Evolutionary conservation across 53 echinoderm and acorn worm genomes (phyloP).

Genomic region (Zoroaster sp.): DNA sequence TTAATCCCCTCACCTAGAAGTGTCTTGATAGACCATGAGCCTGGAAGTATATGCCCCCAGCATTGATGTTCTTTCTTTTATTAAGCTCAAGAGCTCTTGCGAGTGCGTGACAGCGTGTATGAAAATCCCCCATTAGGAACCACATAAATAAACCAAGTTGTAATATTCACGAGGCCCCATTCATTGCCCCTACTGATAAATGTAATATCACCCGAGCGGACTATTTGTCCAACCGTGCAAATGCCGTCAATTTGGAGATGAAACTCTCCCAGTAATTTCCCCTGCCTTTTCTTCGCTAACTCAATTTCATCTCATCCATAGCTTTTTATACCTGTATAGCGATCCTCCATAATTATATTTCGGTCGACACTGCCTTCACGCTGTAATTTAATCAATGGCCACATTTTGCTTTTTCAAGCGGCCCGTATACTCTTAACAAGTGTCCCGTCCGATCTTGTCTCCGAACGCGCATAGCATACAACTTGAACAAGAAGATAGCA

Average conservation of each 20-base stretch:
- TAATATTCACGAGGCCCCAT: neutral
- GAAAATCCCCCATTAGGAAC: neutral
- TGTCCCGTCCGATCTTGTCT: slow-evolving; percentile 1
- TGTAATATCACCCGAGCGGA: slow-evolving; percentile 40
- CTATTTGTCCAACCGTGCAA: slow-evolving; percentile 60
- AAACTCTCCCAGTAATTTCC: slow-evolving; percentile 1
- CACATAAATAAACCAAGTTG: neutral
- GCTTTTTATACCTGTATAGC: slow-evolving; percentile 14
- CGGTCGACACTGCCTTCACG: slow-evolving; percentile 24
- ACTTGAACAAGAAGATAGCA: neutral
- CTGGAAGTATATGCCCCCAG: neutral
- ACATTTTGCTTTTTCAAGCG: slow-evolving; percentile 48
- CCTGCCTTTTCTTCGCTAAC: slow-evolving; percentile 36
- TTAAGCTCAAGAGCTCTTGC: neutral
- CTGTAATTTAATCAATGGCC: slow-evolving; percentile 32
- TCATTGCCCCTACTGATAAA: neutral
- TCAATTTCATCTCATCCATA: slow-evolving; percentile 31
- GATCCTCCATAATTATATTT: slow-evolving; percentile 50
- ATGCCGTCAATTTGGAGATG: slow-evolving; percentile 30
- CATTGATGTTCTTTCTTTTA: neutral
- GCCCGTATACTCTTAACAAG: neutral
- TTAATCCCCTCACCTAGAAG: no score
- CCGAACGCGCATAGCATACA: neutral
- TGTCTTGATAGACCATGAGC: no score
- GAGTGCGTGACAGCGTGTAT: neutral